phyloP scores from a whole-genome alignment of 1,140 invertebrate genomes.

The Antheraea mylitta region DNA sequence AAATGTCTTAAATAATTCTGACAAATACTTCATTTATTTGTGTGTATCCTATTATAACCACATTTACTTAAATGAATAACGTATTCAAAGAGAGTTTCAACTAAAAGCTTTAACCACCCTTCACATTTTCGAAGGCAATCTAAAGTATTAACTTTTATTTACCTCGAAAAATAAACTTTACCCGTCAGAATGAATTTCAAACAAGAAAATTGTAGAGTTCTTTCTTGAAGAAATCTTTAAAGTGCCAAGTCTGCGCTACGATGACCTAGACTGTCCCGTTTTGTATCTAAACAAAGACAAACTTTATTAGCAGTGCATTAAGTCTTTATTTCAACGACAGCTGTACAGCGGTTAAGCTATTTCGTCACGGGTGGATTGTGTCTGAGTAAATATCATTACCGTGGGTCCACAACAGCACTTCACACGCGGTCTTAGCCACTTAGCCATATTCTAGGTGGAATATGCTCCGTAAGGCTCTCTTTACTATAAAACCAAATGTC shows the following conservation, averaged over 20 bases:
- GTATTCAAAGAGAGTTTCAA: neutral
- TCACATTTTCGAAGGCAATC: conserved; percentile 24
- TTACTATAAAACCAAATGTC: neutral
- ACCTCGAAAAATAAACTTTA: conserved; percentile 27
- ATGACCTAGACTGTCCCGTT: conserved; percentile 21
- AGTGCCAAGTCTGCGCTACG: conserved; percentile 20
- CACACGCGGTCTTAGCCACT: conserved; percentile 31
- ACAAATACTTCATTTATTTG: neutral
- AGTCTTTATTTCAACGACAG: conserved; percentile 4
- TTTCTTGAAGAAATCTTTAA: conserved; percentile 28
- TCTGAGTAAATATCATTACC: conserved; percentile 46
- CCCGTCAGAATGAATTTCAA: conserved; percentile 36
- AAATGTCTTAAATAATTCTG: too few relatives aligned
- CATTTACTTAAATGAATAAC: neutral
- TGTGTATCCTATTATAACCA: neutral
- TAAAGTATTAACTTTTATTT: conserved; percentile 33
- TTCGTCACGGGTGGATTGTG: conserved; percentile 18
- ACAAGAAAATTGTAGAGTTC: conserved; percentile 37
- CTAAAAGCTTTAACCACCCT: conserved; percentile 20
- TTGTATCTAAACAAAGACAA: neutral
- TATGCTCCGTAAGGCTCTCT: conserved; percentile 4
- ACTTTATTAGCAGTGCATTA: neutral
- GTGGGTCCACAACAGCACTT: conserved; percentile 35
- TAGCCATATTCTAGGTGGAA: conserved; percentile 27
- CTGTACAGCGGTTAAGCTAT: conserved; percentile 11